Evolutionary conservation across 2,797 vertebrate species (phyloP).

Genomic region (Tamandua tetradactyla): DNA sequence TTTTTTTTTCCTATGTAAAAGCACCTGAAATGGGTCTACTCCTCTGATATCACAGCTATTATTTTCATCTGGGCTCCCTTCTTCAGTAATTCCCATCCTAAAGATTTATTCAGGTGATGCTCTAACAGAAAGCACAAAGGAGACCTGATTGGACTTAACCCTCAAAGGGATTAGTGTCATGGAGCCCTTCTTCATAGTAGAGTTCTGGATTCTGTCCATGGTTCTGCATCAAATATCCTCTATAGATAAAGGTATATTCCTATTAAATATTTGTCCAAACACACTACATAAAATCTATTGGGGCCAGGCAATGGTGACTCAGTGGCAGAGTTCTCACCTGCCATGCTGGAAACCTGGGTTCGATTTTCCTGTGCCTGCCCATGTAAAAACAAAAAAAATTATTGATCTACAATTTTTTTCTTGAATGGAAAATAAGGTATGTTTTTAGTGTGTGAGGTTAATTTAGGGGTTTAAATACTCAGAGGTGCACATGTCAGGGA

Average conservation of each 20-base stretch:
- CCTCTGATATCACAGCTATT: background rate
- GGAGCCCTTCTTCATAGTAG: background rate
- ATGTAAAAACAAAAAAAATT: no score
- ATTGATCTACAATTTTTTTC: background rate
- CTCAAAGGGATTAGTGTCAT: background rate
- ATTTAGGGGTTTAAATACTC: background rate
- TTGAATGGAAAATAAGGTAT: background rate
- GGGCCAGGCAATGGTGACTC: no score
- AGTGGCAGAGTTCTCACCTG: no score
- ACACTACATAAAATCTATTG: background rate
- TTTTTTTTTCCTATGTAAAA: slow-evolving; percentile 3
- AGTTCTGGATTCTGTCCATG: background rate
- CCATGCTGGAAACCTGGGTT: no score
- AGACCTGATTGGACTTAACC: background rate
- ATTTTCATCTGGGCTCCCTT: background rate
- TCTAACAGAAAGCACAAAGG: background rate
- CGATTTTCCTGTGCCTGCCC: no score
- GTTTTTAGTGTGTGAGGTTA: background rate
- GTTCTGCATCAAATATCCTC: background rate
- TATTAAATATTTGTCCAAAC: slow-evolving; percentile 1
- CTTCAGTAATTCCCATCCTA: background rate
- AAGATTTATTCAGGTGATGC: background rate
- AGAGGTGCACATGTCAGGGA: background rate
- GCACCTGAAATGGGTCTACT: background rate
- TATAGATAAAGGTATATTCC: background rate